phyloP scores from a whole-genome alignment of 2,113 vertebrate genomes.

The Eublepharis macularius region DNA sequence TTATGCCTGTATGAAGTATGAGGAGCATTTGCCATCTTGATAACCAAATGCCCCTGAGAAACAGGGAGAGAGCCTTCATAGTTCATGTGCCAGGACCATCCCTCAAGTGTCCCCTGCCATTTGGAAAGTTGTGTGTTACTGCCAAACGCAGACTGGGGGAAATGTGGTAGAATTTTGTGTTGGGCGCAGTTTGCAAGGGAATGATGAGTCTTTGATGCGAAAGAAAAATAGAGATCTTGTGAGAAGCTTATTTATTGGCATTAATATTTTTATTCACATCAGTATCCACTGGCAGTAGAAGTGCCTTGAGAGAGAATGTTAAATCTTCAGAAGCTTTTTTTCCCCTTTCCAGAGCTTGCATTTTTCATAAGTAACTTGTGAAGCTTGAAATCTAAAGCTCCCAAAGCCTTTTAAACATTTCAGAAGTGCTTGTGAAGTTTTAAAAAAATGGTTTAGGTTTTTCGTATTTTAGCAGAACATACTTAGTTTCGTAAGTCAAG shows the following conservation, averaged over 20 bases:
- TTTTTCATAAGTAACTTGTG: conserved; percentile 73
- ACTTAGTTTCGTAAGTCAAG: conserved; percentile 34
- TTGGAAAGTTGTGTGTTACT: background rate
- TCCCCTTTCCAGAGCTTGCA: conserved; percentile 65
- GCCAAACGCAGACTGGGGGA: background rate
- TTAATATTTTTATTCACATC: conserved; percentile 71
- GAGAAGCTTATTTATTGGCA: conserved; percentile 69
- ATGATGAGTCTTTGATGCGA: conserved; percentile 58
- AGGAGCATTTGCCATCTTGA: no score
- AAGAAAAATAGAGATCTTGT: conserved; percentile 55
- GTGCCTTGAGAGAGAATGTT: conserved; percentile 68
- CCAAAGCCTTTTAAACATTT: conserved; percentile 60
- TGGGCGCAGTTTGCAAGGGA: conserved; percentile 24
- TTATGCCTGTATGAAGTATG: background rate
- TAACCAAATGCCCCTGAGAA: background rate
- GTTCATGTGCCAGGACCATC: accelerated
- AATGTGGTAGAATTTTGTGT: conserved; percentile 32
- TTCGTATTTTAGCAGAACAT: conserved; percentile 61
- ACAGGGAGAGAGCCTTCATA: background rate
- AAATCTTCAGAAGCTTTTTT: conserved; percentile 68
- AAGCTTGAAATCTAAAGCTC: conserved; percentile 69
- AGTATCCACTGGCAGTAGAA: conserved; percentile 55
- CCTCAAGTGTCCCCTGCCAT: background rate
- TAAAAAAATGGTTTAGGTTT: conserved; percentile 35
- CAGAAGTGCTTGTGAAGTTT: conserved; percentile 66